Evolutionary conservation across 2,888 invertebrate species (phyloP).

Genomic region (Steromphala cineraria): DNA sequence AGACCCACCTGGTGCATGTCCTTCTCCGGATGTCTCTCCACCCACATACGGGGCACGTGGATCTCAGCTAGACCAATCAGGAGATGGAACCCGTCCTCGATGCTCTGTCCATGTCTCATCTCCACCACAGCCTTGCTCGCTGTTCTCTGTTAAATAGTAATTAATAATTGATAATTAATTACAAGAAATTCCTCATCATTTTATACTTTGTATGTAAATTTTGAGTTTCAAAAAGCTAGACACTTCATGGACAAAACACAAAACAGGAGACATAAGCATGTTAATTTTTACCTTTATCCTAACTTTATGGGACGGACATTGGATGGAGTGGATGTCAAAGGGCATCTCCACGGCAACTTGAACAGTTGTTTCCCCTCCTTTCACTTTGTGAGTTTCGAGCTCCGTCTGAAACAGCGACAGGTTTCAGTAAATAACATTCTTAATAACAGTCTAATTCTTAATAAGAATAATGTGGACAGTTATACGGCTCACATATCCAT

Average conservation of each 20-base stretch:
- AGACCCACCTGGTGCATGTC: slow-evolving; percentile 59
- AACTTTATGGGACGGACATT: slow-evolving; percentile 71
- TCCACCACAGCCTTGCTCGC: slow-evolving; percentile 74
- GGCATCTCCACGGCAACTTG: slow-evolving; percentile 75
- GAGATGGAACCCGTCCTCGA: slow-evolving; percentile 74
- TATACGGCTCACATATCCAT: no score
- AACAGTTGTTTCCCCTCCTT: slow-evolving; percentile 52
- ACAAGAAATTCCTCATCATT: no score
- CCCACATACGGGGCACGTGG: slow-evolving; percentile 76
- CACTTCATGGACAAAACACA: no score
- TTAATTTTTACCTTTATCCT: slow-evolving; percentile 64
- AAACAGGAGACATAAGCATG: no score
- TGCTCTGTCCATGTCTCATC: slow-evolving; percentile 54
- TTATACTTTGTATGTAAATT: no score
- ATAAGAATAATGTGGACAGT: no score
- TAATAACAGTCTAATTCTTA: not conserved
- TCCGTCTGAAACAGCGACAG: slow-evolving; percentile 38
- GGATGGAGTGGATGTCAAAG: slow-evolving; percentile 71
- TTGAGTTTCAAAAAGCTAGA: no score
- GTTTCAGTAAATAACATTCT: not conserved
- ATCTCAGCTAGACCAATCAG: slow-evolving; percentile 74
- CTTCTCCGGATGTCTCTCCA: slow-evolving; percentile 70
- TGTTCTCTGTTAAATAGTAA: slow-evolving; percentile 57
- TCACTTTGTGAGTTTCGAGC: slow-evolving; percentile 47
- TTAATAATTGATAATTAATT: not conserved